phyloP scores from a whole-genome alignment of 2,888 invertebrate species.

The Tipula unca region DNA sequence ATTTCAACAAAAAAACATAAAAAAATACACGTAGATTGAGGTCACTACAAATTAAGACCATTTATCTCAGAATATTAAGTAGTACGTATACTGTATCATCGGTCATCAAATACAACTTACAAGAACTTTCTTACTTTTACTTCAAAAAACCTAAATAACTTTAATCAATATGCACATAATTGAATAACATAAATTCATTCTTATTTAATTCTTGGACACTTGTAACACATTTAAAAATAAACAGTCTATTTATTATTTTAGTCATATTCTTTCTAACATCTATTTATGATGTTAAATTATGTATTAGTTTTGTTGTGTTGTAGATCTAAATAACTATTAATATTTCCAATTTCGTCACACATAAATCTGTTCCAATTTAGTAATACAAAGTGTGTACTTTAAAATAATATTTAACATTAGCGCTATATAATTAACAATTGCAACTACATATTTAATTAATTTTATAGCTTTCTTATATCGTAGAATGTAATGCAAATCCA shows the following conservation, averaged over 20 bases:
- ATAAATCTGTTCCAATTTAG: neutral
- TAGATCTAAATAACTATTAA: neutral
- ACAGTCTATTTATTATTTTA: neutral
- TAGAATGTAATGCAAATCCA: neutral
- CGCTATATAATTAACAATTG: neutral
- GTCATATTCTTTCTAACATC: neutral
- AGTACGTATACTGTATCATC: neutral
- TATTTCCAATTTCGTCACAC: neutral
- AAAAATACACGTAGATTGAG: neutral
- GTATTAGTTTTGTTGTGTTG: neutral
- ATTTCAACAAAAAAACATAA: neutral
- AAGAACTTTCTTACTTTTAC: neutral
- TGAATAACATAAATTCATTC: neutral
- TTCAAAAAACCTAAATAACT: neutral
- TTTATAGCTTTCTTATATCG: neutral
- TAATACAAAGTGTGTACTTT: neutral
- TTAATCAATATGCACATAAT: neutral
- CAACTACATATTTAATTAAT: neutral
- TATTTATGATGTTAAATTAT: neutral
- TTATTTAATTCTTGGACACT: neutral
- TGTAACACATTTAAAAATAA: neutral
- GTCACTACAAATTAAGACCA: constrained; percentile 2
- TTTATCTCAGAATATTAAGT: neutral
- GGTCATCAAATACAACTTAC: neutral
- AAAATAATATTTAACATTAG: neutral